Conservation (phyloP, 2,113 vertebrate genomes). For the Chauna torquata region DNA sequence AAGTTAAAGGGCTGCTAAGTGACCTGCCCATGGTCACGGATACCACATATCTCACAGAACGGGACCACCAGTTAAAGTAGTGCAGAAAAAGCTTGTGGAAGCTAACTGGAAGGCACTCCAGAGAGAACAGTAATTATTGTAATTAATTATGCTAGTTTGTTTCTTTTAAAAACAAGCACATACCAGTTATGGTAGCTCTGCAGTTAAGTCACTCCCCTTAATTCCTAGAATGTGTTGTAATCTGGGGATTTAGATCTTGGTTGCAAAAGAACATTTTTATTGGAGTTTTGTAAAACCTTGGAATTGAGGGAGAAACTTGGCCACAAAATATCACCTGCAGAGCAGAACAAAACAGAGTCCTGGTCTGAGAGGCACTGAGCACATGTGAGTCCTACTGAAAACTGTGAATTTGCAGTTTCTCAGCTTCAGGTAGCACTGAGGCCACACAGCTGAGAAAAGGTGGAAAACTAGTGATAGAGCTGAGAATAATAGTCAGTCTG, state of each 20-base stretch:
- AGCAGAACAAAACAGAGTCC: not conserved
- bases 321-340: not conserved
- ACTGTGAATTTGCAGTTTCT: not conserved
- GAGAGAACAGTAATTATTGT: not conserved
- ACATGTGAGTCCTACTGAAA: not conserved
- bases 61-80: not conserved
- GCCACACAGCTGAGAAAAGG: not conserved
- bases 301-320: not conserved
- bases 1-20: not conserved
- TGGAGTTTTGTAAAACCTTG: not conserved
- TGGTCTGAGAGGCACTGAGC: rapidly evolving
- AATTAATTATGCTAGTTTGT: not conserved
- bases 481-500: not conserved
- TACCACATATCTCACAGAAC: not conserved
- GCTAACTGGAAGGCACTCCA: not conserved
- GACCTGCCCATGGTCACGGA: not conserved
- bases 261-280: not conserved
- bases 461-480: not conserved
- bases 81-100: not conserved
- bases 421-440: not conserved
- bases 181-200: not conserved
- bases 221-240: not conserved
- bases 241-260: not conserved
- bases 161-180: not conserved
- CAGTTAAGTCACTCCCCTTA: not conserved